These are phyloP conservation scores for Drosophila paucipuncta DNA, from an alignment of 2,888 invertebrate species.

Conservation along the genomic window DNA sequence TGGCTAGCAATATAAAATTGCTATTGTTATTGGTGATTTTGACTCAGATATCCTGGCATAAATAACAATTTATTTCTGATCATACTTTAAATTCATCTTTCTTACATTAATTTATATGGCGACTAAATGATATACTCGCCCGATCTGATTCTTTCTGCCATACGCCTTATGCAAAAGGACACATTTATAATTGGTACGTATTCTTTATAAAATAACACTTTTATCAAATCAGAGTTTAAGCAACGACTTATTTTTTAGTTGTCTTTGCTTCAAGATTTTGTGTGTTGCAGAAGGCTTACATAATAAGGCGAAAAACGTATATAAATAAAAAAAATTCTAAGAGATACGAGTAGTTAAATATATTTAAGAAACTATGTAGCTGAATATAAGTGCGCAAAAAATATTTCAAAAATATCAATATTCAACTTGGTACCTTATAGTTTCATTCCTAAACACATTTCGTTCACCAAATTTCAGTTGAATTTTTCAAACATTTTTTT, in stretches of 20 bases:
- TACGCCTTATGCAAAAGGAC: neutral
- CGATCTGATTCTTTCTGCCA: neutral
- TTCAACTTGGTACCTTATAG: too few relatives aligned
- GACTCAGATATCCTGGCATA: neutral
- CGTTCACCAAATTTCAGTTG: neutral
- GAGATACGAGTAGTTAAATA: neutral
- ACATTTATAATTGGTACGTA: neutral
- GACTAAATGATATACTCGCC: neutral
- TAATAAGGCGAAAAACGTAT: neutral
- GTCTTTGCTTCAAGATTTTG: neutral
- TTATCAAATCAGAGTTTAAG: neutral
- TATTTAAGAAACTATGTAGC: neutral
- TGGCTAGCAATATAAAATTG: neutral
- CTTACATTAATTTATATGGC: neutral
- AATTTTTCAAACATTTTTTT: neutral
- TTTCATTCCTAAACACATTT: too few relatives aligned
- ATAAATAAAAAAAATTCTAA: neutral
- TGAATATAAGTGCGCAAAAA: neutral
- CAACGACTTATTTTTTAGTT: neutral
- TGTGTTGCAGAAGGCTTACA: neutral
- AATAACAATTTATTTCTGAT: neutral
- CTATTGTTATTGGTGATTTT: neutral
- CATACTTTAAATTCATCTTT: neutral
- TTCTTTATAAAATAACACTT: neutral
- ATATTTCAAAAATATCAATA: neutral